A percentile compares a stretch with the other conserved stretches of the same genome.
Evolutionary conservation across 2,797 vertebrate genomes (phyloP).

Genomic region (Coendou prehensilis): DNA sequence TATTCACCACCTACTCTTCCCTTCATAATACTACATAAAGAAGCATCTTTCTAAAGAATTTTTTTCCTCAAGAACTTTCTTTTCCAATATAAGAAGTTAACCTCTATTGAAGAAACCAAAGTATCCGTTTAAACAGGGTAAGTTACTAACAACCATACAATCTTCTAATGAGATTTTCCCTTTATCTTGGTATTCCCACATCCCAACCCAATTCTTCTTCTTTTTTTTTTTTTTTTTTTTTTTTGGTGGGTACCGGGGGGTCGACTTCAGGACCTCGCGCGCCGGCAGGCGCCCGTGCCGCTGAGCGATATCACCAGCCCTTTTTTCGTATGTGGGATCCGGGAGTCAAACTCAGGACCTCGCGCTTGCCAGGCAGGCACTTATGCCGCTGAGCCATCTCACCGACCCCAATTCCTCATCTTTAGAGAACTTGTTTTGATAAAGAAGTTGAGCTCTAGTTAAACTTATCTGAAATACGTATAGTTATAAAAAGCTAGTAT

Average conservation of each 20-base stretch:
- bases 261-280: too few species aligned
- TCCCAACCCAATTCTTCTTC: background rate
- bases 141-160: slow-evolving; percentile 33
- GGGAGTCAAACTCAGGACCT: too few species aligned
- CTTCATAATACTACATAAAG: slow-evolving; percentile 16
- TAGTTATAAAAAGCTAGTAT: slow-evolving; percentile 38
- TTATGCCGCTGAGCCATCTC: too few species aligned
- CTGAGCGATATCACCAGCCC: too few species aligned
- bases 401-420: background rate
- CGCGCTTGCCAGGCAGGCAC: too few species aligned
- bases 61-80: slow-evolving; percentile 59
- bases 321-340: too few species aligned
- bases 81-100: slow-evolving; percentile 63
- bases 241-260: too few species aligned
- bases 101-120: slow-evolving; percentile 43
- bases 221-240: background rate
- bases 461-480: slow-evolving; percentile 39
- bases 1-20: slow-evolving; percentile 42
- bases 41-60: background rate
- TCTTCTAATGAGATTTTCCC: slow-evolving; percentile 32
- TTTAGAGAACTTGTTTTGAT: slow-evolving; percentile 57
- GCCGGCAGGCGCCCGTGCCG: too few species aligned
- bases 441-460: slow-evolving; percentile 39
- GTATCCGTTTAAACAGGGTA: slow-evolving; percentile 30
- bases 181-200: slow-evolving; percentile 25